Percentiles rank a stretch among this genome's conserved stretches.
These are phyloP conservation scores for Vandiemenella viatica DNA, from an alignment of 2,888 invertebrate genomes.

Conservation along the genomic window DNA sequence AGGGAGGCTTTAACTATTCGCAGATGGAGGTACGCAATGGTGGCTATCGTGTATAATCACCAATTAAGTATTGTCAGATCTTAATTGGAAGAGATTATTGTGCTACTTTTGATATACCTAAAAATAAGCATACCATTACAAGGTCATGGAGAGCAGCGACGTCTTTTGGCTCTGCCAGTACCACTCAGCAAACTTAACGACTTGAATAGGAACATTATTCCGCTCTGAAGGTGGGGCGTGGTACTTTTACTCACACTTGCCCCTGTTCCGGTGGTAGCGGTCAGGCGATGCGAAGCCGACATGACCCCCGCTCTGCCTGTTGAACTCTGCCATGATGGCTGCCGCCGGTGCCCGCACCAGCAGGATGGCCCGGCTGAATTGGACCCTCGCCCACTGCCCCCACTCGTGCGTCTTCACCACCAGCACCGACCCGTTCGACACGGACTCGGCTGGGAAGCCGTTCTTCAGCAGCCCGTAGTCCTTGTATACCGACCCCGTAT, in stretches of 20 bases:
- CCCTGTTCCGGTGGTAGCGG: constrained; percentile 43
- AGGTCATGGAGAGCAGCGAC: too few species aligned
- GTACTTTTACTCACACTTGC: constrained; percentile 46
- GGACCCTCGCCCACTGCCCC: constrained; percentile 40
- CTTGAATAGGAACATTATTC: too few species aligned
- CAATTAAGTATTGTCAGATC: too few species aligned
- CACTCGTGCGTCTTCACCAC: constrained; percentile 69
- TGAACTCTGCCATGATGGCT: constrained; percentile 64
- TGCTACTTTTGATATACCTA: too few species aligned
- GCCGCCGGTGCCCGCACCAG: constrained; percentile 55
- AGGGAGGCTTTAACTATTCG: too few species aligned
- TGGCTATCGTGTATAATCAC: too few species aligned
- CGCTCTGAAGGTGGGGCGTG: too few species aligned
- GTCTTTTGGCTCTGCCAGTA: too few species aligned
- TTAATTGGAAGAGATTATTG: too few species aligned
- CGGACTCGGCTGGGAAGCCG: constrained; percentile 65
- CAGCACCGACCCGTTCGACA: constrained; percentile 58
- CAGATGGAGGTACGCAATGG: too few species aligned
- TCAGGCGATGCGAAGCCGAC: constrained; percentile 60
- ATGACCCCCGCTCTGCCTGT: constrained; percentile 64
- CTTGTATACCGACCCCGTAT: constrained; percentile 68
- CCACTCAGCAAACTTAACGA: too few species aligned
- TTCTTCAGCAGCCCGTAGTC: constrained; percentile 62
- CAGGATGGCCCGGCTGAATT: constrained; percentile 50
- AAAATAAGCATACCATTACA: too few species aligned